Evolutionary conservation across 2,888 invertebrate genomes (phyloP).

Genomic region (Augochlorella aurata): DNA sequence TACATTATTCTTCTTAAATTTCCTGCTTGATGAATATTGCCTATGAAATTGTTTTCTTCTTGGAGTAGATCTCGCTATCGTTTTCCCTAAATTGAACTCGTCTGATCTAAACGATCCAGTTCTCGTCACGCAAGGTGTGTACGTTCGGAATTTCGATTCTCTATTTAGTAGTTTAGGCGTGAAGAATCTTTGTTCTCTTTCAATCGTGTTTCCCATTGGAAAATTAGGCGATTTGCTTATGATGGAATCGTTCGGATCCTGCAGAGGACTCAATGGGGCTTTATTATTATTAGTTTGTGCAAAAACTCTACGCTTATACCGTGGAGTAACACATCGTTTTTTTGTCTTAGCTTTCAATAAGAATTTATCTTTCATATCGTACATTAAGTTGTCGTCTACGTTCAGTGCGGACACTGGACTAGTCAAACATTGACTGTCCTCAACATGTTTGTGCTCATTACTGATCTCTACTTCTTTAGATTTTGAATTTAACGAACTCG

Average conservation of each 20-base stretch:
- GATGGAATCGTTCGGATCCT: conserved; percentile 54
- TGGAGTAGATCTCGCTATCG: conserved; percentile 60
- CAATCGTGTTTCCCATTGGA: background rate
- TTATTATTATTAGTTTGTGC: conserved; percentile 26
- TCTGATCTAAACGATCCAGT: conserved; percentile 20
- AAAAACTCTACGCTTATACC: conserved; percentile 18
- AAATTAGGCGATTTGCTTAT: conserved; percentile 77
- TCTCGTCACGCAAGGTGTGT: conserved; percentile 40
- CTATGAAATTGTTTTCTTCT: conserved; percentile 46
- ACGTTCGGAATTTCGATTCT: conserved; percentile 26
- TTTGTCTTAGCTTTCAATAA: conserved; percentile 19
- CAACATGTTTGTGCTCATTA: background rate
- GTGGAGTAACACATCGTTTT: conserved; percentile 39
- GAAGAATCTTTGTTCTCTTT: conserved; percentile 15
- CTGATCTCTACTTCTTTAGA: conserved; percentile 32
- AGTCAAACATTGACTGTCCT: conserved; percentile 13
- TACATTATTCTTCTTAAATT: conserved; percentile 23
- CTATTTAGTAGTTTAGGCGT: conserved; percentile 30
- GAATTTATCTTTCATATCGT: conserved; percentile 10
- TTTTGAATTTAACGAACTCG: conserved; percentile 67
- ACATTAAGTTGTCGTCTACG: conserved; percentile 16
- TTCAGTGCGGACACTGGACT: conserved; percentile 21
- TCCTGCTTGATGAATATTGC: conserved; percentile 28
- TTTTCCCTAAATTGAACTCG: conserved; percentile 33
- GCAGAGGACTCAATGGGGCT: conserved; percentile 19